Evolutionary conservation across 2,888 invertebrate genomes (phyloP).

Genomic region (Petrolisthes cinctipes): DNA sequence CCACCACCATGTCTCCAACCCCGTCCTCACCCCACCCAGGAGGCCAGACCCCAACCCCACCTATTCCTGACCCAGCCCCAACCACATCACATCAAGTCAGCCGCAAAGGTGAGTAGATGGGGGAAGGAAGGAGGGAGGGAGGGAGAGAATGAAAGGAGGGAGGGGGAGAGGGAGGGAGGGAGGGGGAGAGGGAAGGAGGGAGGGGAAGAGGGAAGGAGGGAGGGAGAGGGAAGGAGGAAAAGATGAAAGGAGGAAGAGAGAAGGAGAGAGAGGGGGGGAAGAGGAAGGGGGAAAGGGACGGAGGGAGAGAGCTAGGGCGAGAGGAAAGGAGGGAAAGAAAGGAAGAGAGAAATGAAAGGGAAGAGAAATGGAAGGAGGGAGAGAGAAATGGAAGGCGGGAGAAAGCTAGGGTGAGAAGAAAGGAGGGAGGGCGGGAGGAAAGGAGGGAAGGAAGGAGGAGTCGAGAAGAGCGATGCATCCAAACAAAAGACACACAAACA

Average conservation of each 20-base stretch:
- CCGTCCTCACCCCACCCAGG: not conserved
- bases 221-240: constrained; percentile 22
- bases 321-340: not conserved
- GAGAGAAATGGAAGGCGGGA: not conserved
- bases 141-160: constrained; percentile 1
- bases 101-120: not conserved
- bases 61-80: not conserved
- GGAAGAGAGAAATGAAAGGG: not conserved
- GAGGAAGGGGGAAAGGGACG: not conserved
- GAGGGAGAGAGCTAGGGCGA: not conserved
- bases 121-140: not conserved
- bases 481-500: too few relatives aligned
- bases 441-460: too few relatives aligned
- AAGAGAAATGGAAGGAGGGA: not conserved
- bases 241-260: constrained; percentile 18
- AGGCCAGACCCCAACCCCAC: not conserved
- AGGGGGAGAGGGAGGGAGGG: not conserved
- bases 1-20: not conserved
- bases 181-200: constrained; percentile 19
- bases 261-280: constrained; percentile 2
- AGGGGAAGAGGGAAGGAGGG: constrained; percentile 22
- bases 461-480: too few relatives aligned
- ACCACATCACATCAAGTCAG: not conserved
- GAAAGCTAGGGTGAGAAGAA: too few relatives aligned
- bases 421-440: too few relatives aligned